Base-by-base conservation (phyloP, 2,888 invertebrate species). In the Blomia tropicalis region DNA sequence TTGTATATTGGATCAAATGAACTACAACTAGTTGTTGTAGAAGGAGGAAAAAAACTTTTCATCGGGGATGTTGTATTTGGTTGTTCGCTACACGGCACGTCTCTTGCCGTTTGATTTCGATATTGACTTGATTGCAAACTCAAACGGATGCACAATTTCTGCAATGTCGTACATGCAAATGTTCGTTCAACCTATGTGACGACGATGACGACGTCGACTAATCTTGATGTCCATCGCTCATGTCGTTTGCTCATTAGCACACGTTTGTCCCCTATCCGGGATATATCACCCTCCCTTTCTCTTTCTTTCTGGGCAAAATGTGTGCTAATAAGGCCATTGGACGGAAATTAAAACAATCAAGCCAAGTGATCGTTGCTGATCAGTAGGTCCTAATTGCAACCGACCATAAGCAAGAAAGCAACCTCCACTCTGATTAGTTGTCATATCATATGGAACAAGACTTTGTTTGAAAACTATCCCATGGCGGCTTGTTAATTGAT, bases 271-370 rank as follows among this genome's bases (percentile, higher is more conserved):
- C n/a, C 22, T 47, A 27, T 47, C 51, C 51, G 51, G 51, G 51
- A 47, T 47, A 47, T 47, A 7, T 47, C 22, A 11, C 23, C 7
- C 14, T 14, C 41, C 14, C 14, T 17, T n/a, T 41, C 41, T 41
- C 14, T 41, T 14, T 41, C 14, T 41, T n/a, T n/a, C n/a, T n/a
- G n/a, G n/a, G 41, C n/a, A 41, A n/a, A 14, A 41, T n/a, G 14
- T n/a, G 41, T 47, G 51, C 51, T 14, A 47, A 47, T 47, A 47
- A 47, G 51, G 51, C 51, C 51, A 27, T 47, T 7, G 51, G 51
- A 47, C 51, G 51, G 51, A 47, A 47, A 47, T 47, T 47, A 47
- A 47, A 47, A n/a, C 51, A 47, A 47, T 47, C 51, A 47, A 47
- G 51, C 22, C 7, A 47, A 47, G 51, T 47, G 51, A 36, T 36